phyloP scores from a whole-genome alignment of 2,888 invertebrate genomes.

The Anarsia innoxiella region DNA sequence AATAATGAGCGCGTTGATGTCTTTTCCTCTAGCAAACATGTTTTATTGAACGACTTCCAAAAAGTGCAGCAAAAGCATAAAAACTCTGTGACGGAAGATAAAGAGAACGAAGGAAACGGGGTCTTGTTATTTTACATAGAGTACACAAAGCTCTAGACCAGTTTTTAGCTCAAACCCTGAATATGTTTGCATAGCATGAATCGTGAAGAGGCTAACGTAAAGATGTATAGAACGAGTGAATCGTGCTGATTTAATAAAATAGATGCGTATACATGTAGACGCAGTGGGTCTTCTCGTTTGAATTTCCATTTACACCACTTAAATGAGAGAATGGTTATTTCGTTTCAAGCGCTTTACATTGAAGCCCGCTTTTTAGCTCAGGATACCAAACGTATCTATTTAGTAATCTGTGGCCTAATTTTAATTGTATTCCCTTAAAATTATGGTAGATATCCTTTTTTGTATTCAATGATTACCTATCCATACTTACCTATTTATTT shows the following conservation, averaged over 20 bases:
- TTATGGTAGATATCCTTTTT: no score
- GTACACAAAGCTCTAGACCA: constrained; percentile 25
- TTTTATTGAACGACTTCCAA: no score
- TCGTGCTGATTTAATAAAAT: constrained; percentile 66
- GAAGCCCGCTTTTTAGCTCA: no score
- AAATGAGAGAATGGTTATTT: not conserved
- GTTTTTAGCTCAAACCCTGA: constrained; percentile 54
- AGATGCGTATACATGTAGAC: constrained; percentile 21
- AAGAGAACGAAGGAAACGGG: constrained; percentile 5
- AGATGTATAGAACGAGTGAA: constrained; percentile 35
- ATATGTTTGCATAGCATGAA: constrained; percentile 68
- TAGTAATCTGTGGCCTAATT: no score
- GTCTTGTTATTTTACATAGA: constrained; percentile 6
- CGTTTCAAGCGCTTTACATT: not conserved
- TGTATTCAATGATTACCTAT: no score
- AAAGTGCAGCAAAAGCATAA: no score
- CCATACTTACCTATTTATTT: no score
- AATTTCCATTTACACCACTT: constrained; percentile 6
- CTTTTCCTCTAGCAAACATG: constrained; percentile 12
- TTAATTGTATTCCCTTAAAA: no score
- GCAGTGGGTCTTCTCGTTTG: constrained; percentile 4
- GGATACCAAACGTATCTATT: no score
- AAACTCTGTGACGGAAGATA: no score
- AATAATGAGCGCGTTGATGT: constrained; percentile 3
- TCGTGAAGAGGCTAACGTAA: constrained; percentile 45